A percentile compares a stretch with the other conserved stretches of the same genome.
phyloP scores from a whole-genome alignment of 2,888 invertebrate genomes.

The Penaeus monodon region DNA sequence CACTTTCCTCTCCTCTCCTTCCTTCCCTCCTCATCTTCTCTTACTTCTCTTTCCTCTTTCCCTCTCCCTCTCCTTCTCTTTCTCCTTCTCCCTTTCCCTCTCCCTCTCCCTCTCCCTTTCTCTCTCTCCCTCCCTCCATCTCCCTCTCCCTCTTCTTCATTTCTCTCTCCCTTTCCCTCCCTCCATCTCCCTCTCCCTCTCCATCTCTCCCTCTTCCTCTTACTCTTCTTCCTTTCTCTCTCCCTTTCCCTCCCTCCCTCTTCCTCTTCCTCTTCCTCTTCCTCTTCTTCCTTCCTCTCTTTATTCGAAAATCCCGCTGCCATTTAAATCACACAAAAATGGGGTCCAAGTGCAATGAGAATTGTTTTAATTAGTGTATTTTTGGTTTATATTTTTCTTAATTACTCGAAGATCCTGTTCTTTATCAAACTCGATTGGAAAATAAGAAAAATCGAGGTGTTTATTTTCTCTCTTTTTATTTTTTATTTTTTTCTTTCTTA shows the following conservation, averaged over 20 bases:
- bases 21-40: not conserved
- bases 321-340: no score
- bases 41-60: not conserved
- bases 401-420: no score
- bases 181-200: not conserved
- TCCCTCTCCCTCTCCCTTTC: not conserved
- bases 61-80: not conserved
- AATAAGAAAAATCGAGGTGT: no score
- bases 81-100: not conserved
- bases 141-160: not conserved
- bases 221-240: not conserved
- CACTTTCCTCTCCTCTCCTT: not conserved
- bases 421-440: no score
- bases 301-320: no score
- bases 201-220: not conserved
- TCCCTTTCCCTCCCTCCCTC: not conserved
- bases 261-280: not conserved
- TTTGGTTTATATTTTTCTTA: no score
- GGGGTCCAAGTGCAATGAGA: no score
- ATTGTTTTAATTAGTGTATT: no score
- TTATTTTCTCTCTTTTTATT: no score
- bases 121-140: not conserved
- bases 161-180: not conserved
- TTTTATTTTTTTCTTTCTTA: no score
- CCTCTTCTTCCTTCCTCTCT: not conserved